Conservation (phyloP, 64 coral and sea anemone genomes). For the Pocillopora verrucosa region DNA sequence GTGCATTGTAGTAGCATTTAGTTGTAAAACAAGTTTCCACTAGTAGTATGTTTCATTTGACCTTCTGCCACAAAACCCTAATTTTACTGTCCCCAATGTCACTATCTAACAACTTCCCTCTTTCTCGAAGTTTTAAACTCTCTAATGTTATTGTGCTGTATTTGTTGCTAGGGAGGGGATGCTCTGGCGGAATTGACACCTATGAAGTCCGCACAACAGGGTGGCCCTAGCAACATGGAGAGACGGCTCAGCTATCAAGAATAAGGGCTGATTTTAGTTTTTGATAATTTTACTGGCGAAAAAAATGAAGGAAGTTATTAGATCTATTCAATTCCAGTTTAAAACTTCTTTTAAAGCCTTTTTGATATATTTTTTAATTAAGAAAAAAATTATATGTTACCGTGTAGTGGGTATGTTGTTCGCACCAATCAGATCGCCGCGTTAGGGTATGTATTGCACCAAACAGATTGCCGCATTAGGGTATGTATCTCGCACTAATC, state of each 20-base stretch:
- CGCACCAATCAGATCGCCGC: too few relatives aligned
- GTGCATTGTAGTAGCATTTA: too few relatives aligned
- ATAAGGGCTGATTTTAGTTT: not conserved
- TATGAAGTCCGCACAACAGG: slow-evolving; percentile 41
- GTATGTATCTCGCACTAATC: too few relatives aligned
- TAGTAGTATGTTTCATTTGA: not conserved
- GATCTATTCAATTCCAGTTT: too few relatives aligned
- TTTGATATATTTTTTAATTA: too few relatives aligned
- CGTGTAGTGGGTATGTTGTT: too few relatives aligned
- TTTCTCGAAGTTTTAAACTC: not conserved
- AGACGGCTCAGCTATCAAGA: slow-evolving; percentile 15
- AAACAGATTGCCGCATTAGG: too few relatives aligned
- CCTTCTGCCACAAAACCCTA: not conserved
- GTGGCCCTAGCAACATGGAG: not conserved
- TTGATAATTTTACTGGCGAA: too few relatives aligned
- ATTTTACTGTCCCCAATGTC: not conserved
- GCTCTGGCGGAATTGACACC: slow-evolving; percentile 51
- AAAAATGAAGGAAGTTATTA: too few relatives aligned
- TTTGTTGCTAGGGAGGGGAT: slow-evolving; percentile 38
- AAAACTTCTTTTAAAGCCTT: too few relatives aligned
- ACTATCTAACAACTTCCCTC: not conserved
- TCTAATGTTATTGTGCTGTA: not conserved
- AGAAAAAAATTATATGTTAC: too few relatives aligned
- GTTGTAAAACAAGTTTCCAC: not conserved
- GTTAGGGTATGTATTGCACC: too few relatives aligned